These are phyloP conservation scores for Ceratina australensis DNA, from an alignment of 1,140 invertebrate species.

Conservation along the genomic window DNA sequence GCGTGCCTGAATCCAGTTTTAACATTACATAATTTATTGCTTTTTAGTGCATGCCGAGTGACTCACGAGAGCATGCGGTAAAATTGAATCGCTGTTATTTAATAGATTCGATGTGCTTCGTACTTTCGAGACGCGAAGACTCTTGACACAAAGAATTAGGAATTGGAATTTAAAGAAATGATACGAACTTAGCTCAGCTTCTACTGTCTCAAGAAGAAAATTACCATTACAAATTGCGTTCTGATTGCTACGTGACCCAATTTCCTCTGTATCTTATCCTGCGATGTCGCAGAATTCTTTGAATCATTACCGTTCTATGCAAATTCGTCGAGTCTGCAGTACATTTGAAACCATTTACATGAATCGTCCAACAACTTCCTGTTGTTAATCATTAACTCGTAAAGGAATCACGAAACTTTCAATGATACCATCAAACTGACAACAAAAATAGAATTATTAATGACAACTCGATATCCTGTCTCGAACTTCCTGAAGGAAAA, in stretches of 20 bases:
- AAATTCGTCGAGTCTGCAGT: not conserved
- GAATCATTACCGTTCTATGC: not conserved
- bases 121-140: not conserved
- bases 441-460: too few relatives aligned
- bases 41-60: not conserved
- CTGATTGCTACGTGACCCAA: not conserved
- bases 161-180: not conserved
- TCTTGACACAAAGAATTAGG: not conserved
- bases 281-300: not conserved
- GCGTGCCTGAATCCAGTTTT: not conserved
- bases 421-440: too few relatives aligned
- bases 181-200: not conserved
- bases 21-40: not conserved
- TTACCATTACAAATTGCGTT: too few relatives aligned
- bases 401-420: not conserved
- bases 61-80: not conserved
- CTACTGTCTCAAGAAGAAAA: not conserved
- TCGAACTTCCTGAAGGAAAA: too few relatives aligned
- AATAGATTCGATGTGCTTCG: too few relatives aligned
- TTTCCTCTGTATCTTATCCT: not conserved
- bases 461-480: too few relatives aligned
- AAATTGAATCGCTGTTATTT: not conserved
- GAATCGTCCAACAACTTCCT: not conserved
- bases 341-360: not conserved
- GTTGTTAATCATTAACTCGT: not conserved